Evolutionary conservation across 1,140 invertebrate species (phyloP).

Genomic region (Bradysia coprophila): DNA sequence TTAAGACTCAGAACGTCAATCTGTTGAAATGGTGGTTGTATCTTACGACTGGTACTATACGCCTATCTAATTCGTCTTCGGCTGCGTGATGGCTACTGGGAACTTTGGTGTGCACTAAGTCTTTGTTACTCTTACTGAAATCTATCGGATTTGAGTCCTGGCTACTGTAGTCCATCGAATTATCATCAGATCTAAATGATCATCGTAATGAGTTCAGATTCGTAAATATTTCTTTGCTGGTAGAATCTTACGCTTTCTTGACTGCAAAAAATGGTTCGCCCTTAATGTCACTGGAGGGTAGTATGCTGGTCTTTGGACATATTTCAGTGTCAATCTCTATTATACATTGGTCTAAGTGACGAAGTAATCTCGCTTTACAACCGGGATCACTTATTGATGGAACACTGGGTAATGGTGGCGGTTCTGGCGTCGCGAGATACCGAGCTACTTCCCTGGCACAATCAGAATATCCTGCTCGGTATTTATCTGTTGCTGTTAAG

Average conservation of each 20-base stretch:
- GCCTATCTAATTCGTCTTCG: too few relatives aligned
- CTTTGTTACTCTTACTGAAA: conserved; percentile 12
- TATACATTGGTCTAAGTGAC: conserved; percentile 51
- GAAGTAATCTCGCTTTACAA: conserved; percentile 43
- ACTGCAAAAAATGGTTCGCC: too few relatives aligned
- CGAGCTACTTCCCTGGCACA: conserved; percentile 55
- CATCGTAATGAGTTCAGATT: too few relatives aligned
- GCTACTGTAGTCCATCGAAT: conserved; percentile 20
- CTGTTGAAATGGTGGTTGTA: too few relatives aligned
- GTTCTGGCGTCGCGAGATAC: conserved; percentile 42
- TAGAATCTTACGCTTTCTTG: too few relatives aligned
- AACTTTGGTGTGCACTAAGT: neutral
- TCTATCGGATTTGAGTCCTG: conserved; percentile 22
- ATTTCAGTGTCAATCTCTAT: conserved; percentile 47
- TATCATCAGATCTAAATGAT: conserved; percentile 15
- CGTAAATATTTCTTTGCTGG: too few relatives aligned
- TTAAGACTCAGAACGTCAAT: too few relatives aligned
- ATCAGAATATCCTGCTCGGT: conserved; percentile 56
- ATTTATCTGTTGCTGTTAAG: conserved; percentile 31
- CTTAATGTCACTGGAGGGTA: neutral
- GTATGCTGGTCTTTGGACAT: conserved; percentile 22
- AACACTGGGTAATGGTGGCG: conserved; percentile 36
- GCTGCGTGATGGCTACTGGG: too few relatives aligned
- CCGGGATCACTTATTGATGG: conserved; percentile 40
- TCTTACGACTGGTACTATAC: too few relatives aligned